These are phyloP conservation scores for Geotrypetes seraphini DNA, from an alignment of 2,797 vertebrate species.

Conservation along the genomic window DNA sequence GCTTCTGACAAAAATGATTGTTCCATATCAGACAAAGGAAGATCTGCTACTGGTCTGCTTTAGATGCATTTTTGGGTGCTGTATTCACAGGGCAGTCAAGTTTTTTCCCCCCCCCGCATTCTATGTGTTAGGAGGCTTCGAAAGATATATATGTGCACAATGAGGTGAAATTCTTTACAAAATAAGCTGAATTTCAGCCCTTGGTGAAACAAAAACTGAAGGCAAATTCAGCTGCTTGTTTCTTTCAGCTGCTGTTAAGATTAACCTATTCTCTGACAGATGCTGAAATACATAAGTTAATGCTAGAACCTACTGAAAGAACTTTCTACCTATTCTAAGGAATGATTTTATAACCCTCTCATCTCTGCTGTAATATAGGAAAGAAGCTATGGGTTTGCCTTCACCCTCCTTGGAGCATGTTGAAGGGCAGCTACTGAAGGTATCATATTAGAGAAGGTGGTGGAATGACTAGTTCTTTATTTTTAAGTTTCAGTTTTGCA, in stretches of 20 bases:
- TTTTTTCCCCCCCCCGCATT: conserved; percentile 20
- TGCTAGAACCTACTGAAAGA: conserved; percentile 34
- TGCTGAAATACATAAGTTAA: conserved; percentile 18
- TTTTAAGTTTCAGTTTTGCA: conserved; percentile 8
- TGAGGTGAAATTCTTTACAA: conserved; percentile 22
- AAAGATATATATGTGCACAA: conserved; percentile 16
- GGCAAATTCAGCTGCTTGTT: conserved; percentile 15
- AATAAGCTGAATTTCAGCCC: conserved; percentile 11
- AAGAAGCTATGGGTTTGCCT: conserved; percentile 22
- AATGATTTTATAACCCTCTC: conserved; percentile 23
- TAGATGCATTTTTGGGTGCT: conserved; percentile 11
- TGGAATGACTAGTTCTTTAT: conserved; percentile 1
- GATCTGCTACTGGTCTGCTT: conserved; percentile 4
- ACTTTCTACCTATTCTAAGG: conserved; percentile 20
- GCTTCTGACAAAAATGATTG: background rate
- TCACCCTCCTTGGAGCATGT: conserved; percentile 16
- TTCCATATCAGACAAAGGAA: conserved; percentile 2
- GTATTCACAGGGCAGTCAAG: conserved; percentile 14
- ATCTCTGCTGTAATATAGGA: conserved; percentile 26
- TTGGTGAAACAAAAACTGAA: conserved; percentile 14
- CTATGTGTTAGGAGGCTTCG: conserved; percentile 18
- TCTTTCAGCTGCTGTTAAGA: conserved; percentile 5
- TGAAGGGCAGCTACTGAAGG: conserved; percentile 19
- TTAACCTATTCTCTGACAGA: conserved; percentile 26
- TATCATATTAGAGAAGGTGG: conserved; percentile 5